These are phyloP conservation scores for Arctopsyche grandis DNA, from an alignment of 1,140 invertebrate species.

Conservation along the genomic window DNA sequence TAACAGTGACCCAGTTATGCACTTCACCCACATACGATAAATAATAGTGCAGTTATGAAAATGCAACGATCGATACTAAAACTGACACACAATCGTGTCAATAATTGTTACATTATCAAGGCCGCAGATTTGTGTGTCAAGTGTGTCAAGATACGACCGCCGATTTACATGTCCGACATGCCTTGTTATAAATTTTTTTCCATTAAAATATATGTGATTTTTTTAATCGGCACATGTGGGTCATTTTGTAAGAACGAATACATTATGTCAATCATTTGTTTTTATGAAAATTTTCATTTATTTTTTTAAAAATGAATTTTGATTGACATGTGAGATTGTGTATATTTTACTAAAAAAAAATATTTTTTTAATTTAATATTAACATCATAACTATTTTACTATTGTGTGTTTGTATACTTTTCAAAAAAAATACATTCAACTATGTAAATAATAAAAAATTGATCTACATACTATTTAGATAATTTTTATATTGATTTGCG, in stretches of 20 bases:
- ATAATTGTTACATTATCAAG: conserved; percentile 20
- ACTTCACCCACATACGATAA: conserved; percentile 4
- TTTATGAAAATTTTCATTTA: background rate
- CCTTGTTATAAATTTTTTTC: background rate
- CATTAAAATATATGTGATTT: background rate
- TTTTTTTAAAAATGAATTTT: background rate
- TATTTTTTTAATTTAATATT: too few species aligned
- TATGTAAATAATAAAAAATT: too few species aligned
- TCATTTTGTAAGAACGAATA: conserved; percentile 20
- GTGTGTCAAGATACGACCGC: conserved; percentile 9
- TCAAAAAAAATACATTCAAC: too few species aligned
- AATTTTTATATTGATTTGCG: too few species aligned
- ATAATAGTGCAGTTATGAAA: conserved; percentile 13
- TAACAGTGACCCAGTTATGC: conserved; percentile 16
- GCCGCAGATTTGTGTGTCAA: conserved; percentile 1
- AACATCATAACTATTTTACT: too few species aligned
- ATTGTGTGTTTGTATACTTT: too few species aligned
- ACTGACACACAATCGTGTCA: background rate
- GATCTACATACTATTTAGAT: too few species aligned
- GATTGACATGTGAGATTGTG: conserved; percentile 2
- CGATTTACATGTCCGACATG: conserved; percentile 15
- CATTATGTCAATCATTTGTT: background rate
- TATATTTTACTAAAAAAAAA: too few species aligned
- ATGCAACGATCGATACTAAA: background rate
- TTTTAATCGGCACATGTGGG: background rate